A percentile compares a stretch with the other conserved stretches of the same genome.
phyloP scores from a whole-genome alignment of 1,140 invertebrate genomes.

The Phymastichus coffea region DNA sequence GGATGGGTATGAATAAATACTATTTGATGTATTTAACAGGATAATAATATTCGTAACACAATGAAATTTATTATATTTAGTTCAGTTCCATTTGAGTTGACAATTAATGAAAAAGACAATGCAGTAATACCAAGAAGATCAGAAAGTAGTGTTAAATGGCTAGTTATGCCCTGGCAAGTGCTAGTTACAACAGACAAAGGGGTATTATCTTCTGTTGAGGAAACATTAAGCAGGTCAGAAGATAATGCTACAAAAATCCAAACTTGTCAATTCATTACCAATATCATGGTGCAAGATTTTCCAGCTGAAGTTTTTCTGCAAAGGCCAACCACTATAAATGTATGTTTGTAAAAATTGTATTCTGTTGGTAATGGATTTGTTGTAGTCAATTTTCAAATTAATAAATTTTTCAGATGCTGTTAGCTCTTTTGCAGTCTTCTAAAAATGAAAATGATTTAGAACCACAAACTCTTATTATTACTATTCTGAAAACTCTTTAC shows the following conservation, averaged over 20 bases:
- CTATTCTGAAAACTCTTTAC: constrained; percentile 49
- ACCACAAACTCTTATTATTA: constrained; percentile 34
- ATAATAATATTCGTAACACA: constrained; percentile 2
- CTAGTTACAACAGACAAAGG: constrained; percentile 59
- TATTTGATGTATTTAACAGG: too few species aligned
- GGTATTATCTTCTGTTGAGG: constrained; percentile 59
- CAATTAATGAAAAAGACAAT: constrained; percentile 31
- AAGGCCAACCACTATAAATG: constrained; percentile 62
- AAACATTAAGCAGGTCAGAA: constrained; percentile 50
- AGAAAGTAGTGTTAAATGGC: constrained; percentile 53
- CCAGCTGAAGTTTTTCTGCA: constrained; percentile 70
- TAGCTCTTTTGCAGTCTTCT: constrained; percentile 37
- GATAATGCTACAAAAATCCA: constrained; percentile 53
- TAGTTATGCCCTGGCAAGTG: constrained; percentile 61
- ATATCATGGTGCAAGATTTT: constrained; percentile 69
- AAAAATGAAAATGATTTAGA: constrained; percentile 25
- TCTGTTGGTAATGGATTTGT: constrained; percentile 9
- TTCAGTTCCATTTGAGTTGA: constrained; percentile 37
- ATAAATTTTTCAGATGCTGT: constrained; percentile 40
- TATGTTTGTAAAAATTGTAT: constrained; percentile 41
- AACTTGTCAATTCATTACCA: constrained; percentile 64
- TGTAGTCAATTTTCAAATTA: constrained; percentile 13
- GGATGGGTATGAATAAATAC: constrained; percentile 32
- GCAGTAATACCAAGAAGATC: constrained; percentile 33
- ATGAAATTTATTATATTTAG: constrained; percentile 29